Evolutionary conservation across 2,113 vertebrate species (phyloP), one percentile per base, ranked within the genome.

Genomic region (Cettia cetti): DNA sequence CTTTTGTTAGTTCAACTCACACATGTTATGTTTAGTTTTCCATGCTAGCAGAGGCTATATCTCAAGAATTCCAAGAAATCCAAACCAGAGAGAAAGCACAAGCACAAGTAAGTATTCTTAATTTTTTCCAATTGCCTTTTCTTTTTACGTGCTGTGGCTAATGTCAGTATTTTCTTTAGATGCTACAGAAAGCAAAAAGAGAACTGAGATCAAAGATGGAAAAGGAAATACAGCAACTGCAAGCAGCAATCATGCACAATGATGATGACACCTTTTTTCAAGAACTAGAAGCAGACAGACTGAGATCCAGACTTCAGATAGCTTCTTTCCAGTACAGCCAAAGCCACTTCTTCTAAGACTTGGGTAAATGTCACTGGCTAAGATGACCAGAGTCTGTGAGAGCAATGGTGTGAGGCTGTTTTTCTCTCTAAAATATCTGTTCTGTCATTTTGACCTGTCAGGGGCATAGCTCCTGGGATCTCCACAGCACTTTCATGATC

Each of bases 181-280:
- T 98, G 35, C 96, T 99, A 66, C 96, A 98, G 63, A 99, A 99
- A 96, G 97, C 98, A 97, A 99, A 99, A 92, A 97, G 97, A 45
- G 99, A 99, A 86, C 90, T 99, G 79, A 98, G 98, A 47, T 97
- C 96, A 31, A 99, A 98, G 96, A 98, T 99, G 99, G 99, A 99
- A 96, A 98, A 98, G 24, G 99, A 99, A 95, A 99, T 99, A 28
- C 93, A 98, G 8, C 98, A 99, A 12, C 97, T 99, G 61, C 99
- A 99, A 97, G 90, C 96, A 75, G 97, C 99, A 95, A 98, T 99
- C 84, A 89, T 98, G n/a, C 98, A 98, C 83, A 98, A 97, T 3
- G 98, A 99, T 2, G 98, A 99, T 3, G 98, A 99, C 6, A 97
- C 98, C 71, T 98, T 98, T 92, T 98, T 99, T 96, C 98, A 98